Base-by-base conservation (phyloP, 1,140 invertebrate genomes). In the Ylistrum balloti region DNA sequence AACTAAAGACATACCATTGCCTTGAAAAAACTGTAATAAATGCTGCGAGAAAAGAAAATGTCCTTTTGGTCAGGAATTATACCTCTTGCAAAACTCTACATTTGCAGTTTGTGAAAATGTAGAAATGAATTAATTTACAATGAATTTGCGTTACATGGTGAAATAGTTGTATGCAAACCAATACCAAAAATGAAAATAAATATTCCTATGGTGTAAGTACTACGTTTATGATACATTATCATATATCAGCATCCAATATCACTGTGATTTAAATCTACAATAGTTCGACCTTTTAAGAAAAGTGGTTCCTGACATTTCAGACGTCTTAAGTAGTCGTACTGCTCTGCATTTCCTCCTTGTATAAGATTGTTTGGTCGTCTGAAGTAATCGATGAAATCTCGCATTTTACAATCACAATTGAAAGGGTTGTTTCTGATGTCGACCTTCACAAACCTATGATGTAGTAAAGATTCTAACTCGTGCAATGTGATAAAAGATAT, bases 321-420 rank as follows among this genome's bases (percentile, higher is more conserved):
- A 11, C 86, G 33, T 17, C 90, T 20, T 10, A 90, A 22, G 35
- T 93, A 86, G 20, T 90, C 13, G 85, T 38, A 86, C 85, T 91
- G 22, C 56, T 86, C 22, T 33, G 85, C 32, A 32, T 38, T 38
- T 45, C 33, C 32, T 22, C 88, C 22, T 35, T 74, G 2, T 11
- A 28, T 74, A n/a, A 74, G 22, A 28, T 74, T n/a, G n/a, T 74
- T 74, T 28, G 56, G 22, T 2, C 45, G 20, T 33, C 56, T n/a
- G 28, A 90, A 33, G 88, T 90, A 93, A n/a, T 90, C 17, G 28
- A 91, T 35, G 86, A 93, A 92, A 0, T 41, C 89, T 33, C 85
- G 15, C 86, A 92, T 88, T 1, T 88, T 32, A 34, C 92, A 93
- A 86, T 93, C 92, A 88, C 92, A 93, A 0, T 56, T 41, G 38